Conservation (phyloP, 2,888 invertebrate genomes). For the Cloeon dipterum region DNA sequence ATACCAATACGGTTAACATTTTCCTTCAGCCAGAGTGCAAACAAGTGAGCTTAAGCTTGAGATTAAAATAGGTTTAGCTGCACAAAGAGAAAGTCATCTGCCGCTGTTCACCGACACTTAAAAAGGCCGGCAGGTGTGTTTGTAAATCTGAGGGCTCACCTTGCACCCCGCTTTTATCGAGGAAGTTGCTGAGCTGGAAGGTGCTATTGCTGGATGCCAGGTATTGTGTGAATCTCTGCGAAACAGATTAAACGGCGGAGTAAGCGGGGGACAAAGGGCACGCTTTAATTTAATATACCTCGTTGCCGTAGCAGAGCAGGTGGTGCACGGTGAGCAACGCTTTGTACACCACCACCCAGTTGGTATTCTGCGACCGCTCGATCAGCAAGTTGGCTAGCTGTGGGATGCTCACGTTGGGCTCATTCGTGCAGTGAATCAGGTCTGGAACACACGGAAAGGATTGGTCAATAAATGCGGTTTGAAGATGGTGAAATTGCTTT, state of each 20-base stretch:
- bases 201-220: slow-evolving; percentile 98
- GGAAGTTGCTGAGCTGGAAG: slow-evolving; percentile 92
- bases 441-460: slow-evolving; percentile 40
- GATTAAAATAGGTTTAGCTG: too few species aligned
- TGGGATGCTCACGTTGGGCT: slow-evolving; percentile 98
- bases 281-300: slow-evolving; percentile 57
- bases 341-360: slow-evolving; percentile 98
- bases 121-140: not conserved
- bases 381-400: slow-evolving; percentile 95
- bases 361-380: slow-evolving; percentile 91
- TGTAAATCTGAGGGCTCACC: slow-evolving; percentile 36
- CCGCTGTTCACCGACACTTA: not conserved
- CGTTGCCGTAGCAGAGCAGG: slow-evolving; percentile 98
- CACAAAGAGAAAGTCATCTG: too few species aligned
- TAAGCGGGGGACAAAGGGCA: slow-evolving; percentile 2
- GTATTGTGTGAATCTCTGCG: slow-evolving; percentile 94
- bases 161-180: slow-evolving; percentile 95
- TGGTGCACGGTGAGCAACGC: slow-evolving; percentile 95
- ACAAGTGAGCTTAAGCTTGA: too few species aligned
- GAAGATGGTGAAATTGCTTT: too few species aligned
- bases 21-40: too few species aligned
- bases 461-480: too few species aligned
- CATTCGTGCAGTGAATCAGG: slow-evolving; percentile 97
- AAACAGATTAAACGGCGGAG: slow-evolving; percentile 5
- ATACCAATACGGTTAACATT: too few species aligned